Base-by-base conservation (phyloP, 2,888 invertebrate species). In the Drosophila cognata region DNA sequence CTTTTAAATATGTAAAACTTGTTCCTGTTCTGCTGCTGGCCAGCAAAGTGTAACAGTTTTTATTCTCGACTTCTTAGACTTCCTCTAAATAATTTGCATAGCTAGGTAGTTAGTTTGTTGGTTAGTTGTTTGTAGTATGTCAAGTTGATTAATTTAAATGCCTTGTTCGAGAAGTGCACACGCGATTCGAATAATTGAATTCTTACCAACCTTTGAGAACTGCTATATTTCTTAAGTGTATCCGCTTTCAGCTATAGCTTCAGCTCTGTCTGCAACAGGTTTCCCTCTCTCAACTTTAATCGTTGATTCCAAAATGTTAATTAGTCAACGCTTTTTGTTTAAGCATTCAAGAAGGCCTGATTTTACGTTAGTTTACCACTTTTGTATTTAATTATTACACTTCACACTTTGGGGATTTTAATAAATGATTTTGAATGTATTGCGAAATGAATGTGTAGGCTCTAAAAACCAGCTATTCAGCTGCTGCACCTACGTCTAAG, bases 41-140 rank as follows among this genome's bases (percentile, higher is more conserved):
- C 75, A 80, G 36, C 71, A 79, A 79, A 72, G 60, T 84, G 81
- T 81, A 77, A 77, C 86, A 74, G 71, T 75, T 81, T 25, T 53
- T 50, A 29, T 35, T 25, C 25, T 46, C 46, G 46, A 46, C 43
- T 58, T 55, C 36, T 52, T 38, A 29, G 71, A 83, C 82, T 86
- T 85, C 87, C 85, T 84, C 79, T 73, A 81, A 72, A 72, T 64
- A 77, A 86, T 85, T 85, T 85, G 83, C 87, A 85, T 87, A 83
- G 74, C 65, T 71, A 50, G 35, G 31, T 25, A 35, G n/a, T 62
- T 33, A 38, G 41, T 57, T 66, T 16, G 57, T 52, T 79, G 69
- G 25, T 28, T 46, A 46, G 25, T 46, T 46, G 46, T 63, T 46
- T 52, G 36, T 65, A 53, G 59, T 46, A 25, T 5, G 77, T 63